A percentile compares a stretch with the other conserved stretches of the same genome.
These are phyloP conservation scores for Anoplopoma fimbria DNA, from an alignment of 2,113 vertebrate genomes.

Conservation along the genomic window DNA sequence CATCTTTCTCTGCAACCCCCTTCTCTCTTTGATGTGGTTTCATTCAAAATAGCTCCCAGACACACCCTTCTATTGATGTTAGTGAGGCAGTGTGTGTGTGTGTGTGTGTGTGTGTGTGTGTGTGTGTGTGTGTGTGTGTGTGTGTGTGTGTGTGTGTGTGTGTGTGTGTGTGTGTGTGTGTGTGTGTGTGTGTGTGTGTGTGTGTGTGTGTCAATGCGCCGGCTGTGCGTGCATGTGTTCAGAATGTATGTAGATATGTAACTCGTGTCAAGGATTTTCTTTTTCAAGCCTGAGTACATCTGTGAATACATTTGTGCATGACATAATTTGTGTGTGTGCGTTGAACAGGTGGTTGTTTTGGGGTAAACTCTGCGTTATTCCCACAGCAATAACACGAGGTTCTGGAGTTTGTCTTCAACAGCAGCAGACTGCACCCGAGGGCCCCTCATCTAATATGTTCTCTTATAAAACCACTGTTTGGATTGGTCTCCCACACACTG, in stretches of 20 bases:
- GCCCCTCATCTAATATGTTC: conserved; percentile 57
- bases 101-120: not conserved
- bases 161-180: conserved; percentile 5
- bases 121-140: conserved; percentile 24
- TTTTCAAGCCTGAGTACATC: conserved; percentile 17
- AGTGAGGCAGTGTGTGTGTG: conserved; percentile 18
- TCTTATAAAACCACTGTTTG: conserved; percentile 54
- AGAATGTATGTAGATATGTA: conserved; percentile 31
- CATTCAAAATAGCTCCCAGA: conserved; percentile 63
- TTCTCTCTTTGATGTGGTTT: conserved; percentile 61
- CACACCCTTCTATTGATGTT: conserved; percentile 63
- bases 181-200: conserved; percentile 31
- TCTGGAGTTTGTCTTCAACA: conserved; percentile 50
- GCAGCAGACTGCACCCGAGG: conserved; percentile 41
- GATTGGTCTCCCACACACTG: conserved; percentile 43
- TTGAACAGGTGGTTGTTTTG: conserved; percentile 53
- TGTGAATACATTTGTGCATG: conserved; percentile 28
- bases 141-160: conserved; percentile 38
- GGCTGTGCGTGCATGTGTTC: conserved; percentile 16
- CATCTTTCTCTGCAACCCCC: conserved; percentile 14
- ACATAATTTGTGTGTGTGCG: not conserved
- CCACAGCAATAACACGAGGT: conserved; percentile 58
- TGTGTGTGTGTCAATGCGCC: not conserved
- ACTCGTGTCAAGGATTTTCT: not conserved
- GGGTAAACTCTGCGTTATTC: conserved; percentile 51